Evolutionary conservation across 2,797 vertebrate species (phyloP).

Genomic region (Cheirogaleus major): DNA sequence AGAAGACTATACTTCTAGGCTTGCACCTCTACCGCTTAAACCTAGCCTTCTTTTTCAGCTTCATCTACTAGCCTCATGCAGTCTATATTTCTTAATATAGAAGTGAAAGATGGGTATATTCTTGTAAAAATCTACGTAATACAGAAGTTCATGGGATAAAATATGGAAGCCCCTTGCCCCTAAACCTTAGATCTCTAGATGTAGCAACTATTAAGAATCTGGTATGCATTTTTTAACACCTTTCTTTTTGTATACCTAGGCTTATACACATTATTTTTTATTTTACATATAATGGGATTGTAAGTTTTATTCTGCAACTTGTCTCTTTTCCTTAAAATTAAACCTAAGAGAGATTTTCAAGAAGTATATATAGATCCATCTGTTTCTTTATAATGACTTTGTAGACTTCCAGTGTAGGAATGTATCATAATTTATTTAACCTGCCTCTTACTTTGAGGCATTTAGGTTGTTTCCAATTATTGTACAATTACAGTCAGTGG

Average conservation of each 20-base stretch:
- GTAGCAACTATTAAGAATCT: neutral
- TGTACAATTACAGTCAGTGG: neutral
- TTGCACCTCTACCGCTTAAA: neutral
- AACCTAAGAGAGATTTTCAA: conserved; percentile 7
- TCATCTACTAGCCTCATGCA: neutral
- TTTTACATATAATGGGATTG: conserved; percentile 25
- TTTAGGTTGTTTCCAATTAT: conserved; percentile 34
- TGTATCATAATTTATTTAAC: conserved; percentile 18
- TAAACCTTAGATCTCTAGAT: neutral
- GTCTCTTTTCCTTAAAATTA: conserved; percentile 25
- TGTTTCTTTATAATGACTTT: conserved; percentile 31
- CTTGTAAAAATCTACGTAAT: neutral
- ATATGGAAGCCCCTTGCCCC: neutral
- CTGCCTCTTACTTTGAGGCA: neutral
- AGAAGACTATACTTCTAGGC: neutral
- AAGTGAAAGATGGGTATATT: neutral
- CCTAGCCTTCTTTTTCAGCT: neutral
- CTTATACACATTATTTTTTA: neutral
- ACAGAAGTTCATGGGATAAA: neutral
- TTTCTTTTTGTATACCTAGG: neutral
- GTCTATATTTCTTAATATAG: neutral
- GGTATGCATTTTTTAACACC: neutral
- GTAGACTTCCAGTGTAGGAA: neutral
- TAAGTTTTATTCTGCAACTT: conserved; percentile 25
- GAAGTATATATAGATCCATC: neutral